A percentile compares a stretch with the other conserved stretches of the same genome.
Evolutionary conservation across 2,797 vertebrate species (phyloP).

Genomic region (Thaleichthys pacificus): DNA sequence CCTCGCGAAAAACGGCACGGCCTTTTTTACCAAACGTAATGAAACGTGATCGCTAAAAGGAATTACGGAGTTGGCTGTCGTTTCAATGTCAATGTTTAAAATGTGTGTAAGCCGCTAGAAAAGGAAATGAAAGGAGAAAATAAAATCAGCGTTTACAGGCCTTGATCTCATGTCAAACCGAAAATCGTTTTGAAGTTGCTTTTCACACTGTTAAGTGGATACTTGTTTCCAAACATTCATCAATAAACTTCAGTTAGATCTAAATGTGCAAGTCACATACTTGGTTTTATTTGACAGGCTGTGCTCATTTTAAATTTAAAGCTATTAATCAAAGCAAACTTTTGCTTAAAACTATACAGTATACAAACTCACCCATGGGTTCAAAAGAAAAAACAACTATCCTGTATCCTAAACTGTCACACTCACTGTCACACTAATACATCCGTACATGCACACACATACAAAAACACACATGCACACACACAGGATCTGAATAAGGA

Average conservation of each 20-base stretch:
- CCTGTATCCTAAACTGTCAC: too few relatives aligned
- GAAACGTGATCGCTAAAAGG: constrained; percentile 68
- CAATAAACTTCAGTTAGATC: constrained; percentile 51
- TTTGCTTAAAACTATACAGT: too few relatives aligned
- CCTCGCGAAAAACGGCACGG: constrained; percentile 65
- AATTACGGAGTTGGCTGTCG: constrained; percentile 61
- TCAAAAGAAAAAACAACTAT: too few relatives aligned
- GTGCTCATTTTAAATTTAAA: too few relatives aligned
- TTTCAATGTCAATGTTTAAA: constrained; percentile 47
- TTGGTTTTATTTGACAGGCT: background rate
- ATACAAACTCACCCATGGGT: too few relatives aligned
- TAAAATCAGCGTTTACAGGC: constrained; percentile 27
- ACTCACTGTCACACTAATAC: too few relatives aligned
- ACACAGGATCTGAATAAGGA: too few relatives aligned
- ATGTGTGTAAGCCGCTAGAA: constrained; percentile 44
- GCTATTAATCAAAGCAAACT: too few relatives aligned
- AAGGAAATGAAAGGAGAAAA: constrained; percentile 44
- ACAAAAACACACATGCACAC: too few relatives aligned
- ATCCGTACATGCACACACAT: too few relatives aligned
- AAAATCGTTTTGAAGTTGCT: constrained; percentile 41
- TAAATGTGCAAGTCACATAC: constrained; percentile 17
- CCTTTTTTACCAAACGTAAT: constrained; percentile 70
- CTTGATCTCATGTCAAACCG: constrained; percentile 49
- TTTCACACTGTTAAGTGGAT: constrained; percentile 48
- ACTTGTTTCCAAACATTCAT: constrained; percentile 54